Evolutionary conservation across 2,888 invertebrate genomes (phyloP).

Genomic region (Tineola bisselliella): DNA sequence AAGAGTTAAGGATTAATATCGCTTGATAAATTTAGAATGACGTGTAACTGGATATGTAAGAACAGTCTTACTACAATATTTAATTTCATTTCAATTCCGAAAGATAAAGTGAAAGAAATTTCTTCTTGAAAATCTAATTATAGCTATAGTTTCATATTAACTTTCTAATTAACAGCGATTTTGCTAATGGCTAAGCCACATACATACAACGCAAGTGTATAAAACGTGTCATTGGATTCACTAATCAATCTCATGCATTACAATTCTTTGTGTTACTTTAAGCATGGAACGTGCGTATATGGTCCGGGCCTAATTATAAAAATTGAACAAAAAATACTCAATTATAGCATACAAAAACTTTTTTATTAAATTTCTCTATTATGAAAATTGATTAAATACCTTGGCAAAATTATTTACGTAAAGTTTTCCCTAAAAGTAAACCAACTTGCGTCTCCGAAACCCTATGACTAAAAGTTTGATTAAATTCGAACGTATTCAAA

Average conservation of each 20-base stretch:
- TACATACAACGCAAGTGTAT: no score
- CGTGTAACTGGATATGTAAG: background rate
- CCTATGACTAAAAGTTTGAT: conserved; percentile 10
- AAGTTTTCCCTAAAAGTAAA: background rate
- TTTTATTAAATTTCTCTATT: background rate
- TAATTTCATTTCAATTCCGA: background rate
- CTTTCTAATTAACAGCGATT: no score
- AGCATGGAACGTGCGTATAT: no score
- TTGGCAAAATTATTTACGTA: background rate
- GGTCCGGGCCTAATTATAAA: background rate
- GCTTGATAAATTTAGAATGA: background rate
- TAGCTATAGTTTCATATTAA: background rate
- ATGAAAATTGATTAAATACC: conserved; percentile 1
- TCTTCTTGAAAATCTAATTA: background rate
- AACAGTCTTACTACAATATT: background rate
- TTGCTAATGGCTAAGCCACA: no score
- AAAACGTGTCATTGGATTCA: no score
- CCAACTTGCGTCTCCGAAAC: background rate
- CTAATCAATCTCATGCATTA: no score
- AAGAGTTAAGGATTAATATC: background rate
- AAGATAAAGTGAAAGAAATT: background rate
- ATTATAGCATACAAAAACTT: background rate
- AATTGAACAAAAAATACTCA: background rate
- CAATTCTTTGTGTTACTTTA: no score
- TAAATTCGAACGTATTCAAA: conserved; percentile 12